These are phyloP conservation scores for Sebastes flavidus DNA, from an alignment of 2,797 vertebrate species.

Conservation along the genomic window DNA sequence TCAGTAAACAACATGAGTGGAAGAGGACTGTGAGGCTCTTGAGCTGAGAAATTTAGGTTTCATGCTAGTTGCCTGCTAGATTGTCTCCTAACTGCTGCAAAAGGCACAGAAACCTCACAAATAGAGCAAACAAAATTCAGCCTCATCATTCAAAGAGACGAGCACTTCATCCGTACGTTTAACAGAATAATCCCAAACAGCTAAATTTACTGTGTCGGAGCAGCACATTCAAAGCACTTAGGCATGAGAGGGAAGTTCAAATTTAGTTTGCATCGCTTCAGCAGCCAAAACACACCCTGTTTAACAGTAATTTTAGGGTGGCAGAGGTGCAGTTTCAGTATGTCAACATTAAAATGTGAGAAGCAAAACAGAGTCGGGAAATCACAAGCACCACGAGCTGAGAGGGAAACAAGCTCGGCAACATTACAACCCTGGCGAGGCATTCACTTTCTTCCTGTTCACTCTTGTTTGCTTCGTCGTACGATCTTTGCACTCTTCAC, in stretches of 20 bases:
- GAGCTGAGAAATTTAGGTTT: neutral
- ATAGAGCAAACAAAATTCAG: neutral
- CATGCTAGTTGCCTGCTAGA: neutral
- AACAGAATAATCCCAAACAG: conserved; percentile 1
- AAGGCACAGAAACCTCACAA: neutral
- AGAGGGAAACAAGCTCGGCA: conserved; percentile 33
- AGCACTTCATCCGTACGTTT: neutral
- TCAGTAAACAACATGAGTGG: conserved; percentile 1
- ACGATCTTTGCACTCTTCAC: neutral
- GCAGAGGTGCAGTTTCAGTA: neutral
- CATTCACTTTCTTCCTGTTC: conserved; percentile 35
- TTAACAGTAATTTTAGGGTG: conserved; percentile 29
- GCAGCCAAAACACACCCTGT: conserved; percentile 37
- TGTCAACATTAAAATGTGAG: conserved; percentile 51
- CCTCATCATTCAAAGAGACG: neutral
- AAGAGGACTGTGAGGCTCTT: neutral
- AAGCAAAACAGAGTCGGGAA: conserved; percentile 47
- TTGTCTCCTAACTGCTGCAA: neutral
- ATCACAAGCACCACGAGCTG: conserved; percentile 28
- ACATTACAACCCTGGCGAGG: conserved; percentile 12
- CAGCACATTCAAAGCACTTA: neutral
- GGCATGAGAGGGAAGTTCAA: conserved; percentile 14
- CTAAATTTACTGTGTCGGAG: conserved; percentile 14
- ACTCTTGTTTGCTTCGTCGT: conserved; percentile 26
- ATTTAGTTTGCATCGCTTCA: conserved; percentile 43